These are phyloP conservation scores for Scaptodrosophila lebanonensis DNA, from an alignment of 1,140 invertebrate species.

Conservation along the genomic window DNA sequence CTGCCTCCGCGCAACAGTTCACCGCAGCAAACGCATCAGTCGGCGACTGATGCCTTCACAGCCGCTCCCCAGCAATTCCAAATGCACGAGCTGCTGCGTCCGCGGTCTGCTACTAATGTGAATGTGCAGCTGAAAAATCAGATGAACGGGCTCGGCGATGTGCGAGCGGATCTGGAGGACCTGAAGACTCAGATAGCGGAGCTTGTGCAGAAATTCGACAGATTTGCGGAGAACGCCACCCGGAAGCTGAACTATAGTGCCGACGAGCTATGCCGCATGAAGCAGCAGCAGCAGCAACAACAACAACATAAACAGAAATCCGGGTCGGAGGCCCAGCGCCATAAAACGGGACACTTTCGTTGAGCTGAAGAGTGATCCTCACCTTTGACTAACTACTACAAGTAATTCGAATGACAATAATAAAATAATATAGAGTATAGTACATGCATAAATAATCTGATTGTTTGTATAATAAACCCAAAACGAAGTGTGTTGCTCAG, in stretches of 20 bases:
- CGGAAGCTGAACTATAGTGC: conserved; percentile 63
- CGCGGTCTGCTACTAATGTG: conserved; percentile 70
- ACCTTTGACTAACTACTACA: conserved; percentile 28
- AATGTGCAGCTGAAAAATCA: conserved; percentile 53
- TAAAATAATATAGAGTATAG: background rate
- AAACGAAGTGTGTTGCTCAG: too few species aligned
- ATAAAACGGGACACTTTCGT: too few species aligned
- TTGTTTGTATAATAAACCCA: too few species aligned
- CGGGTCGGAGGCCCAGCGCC: conserved; percentile 27
- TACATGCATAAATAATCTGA: background rate
- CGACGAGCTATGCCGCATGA: conserved; percentile 64
- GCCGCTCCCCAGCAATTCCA: conserved; percentile 32
- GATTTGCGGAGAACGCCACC: conserved; percentile 54
- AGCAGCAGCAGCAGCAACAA: conserved; percentile 27
- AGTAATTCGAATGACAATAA: too few species aligned
- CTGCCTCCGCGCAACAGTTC: background rate
- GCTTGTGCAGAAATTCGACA: conserved; percentile 55
- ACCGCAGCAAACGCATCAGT: conserved; percentile 12
- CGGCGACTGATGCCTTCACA: conserved; percentile 7
- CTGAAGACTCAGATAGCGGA: conserved; percentile 52
- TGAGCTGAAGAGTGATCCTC: conserved; percentile 22
- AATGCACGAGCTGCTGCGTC: conserved; percentile 58
- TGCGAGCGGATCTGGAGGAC: conserved; percentile 45
- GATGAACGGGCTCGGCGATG: conserved; percentile 42
- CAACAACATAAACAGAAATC: conserved; percentile 10